These are phyloP conservation scores for Alaudala cheleensis DNA, from an alignment of 2,113 vertebrate species.

Conservation along the genomic window DNA sequence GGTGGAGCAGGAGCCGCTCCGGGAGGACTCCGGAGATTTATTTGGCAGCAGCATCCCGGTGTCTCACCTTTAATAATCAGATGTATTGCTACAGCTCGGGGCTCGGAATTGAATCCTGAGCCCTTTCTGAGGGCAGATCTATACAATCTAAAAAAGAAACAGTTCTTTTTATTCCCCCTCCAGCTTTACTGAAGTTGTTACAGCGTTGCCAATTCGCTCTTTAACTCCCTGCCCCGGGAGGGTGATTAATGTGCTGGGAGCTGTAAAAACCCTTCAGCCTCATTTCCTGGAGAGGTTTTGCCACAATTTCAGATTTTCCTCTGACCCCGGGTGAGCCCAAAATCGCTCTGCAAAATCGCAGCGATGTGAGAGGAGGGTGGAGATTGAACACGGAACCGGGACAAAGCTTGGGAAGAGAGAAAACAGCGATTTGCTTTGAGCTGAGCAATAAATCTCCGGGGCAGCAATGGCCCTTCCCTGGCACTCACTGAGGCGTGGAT, in stretches of 20 bases:
- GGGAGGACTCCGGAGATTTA: not conserved
- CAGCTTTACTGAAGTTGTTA: not conserved
- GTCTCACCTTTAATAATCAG: slow-evolving; percentile 9
- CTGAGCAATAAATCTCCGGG: slow-evolving; percentile 72
- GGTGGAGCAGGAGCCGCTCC: not conserved
- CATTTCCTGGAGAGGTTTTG: not conserved
- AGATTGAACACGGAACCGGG: slow-evolving; percentile 35
- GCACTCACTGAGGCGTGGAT: slow-evolving; percentile 71
- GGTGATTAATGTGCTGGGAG: not conserved
- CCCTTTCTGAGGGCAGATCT: not conserved
- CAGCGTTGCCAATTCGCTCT: not conserved
- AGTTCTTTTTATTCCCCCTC: not conserved
- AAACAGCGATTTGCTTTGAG: slow-evolving; percentile 74
- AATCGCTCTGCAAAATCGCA: not conserved
- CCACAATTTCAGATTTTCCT: not conserved
- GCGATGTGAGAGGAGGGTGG: not conserved
- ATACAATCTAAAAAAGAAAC: slow-evolving; percentile 24
- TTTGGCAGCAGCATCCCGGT: not conserved
- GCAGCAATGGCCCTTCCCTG: slow-evolving; percentile 70
- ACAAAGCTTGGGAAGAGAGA: slow-evolving; percentile 47
- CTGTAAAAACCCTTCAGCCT: not conserved
- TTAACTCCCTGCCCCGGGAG: not conserved
- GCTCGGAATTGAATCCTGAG: slow-evolving; percentile 5
- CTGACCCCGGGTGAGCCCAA: not conserved
- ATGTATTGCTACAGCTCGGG: not conserved